Evolutionary conservation across 2,113 vertebrate genomes (phyloP).

Genomic region (Nothocercus nigrocapillus): DNA sequence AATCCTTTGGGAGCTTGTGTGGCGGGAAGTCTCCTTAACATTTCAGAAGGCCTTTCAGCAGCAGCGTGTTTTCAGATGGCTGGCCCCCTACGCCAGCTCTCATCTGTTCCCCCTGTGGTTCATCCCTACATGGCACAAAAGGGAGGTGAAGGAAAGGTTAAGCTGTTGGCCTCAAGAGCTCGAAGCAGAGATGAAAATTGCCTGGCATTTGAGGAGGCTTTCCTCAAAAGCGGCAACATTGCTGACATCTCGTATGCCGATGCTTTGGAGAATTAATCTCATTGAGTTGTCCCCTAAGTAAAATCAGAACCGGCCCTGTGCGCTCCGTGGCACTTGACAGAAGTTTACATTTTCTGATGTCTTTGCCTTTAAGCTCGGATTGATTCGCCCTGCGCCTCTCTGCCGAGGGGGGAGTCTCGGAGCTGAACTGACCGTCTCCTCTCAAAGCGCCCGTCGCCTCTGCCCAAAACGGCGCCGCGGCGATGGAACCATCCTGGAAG

Average conservation of each 20-base stretch:
- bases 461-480: constrained; percentile 69
- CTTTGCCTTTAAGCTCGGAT: not conserved
- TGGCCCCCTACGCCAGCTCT: constrained; percentile 10
- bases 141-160: constrained; percentile 54
- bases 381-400: constrained; percentile 7
- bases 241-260: rapidly evolving
- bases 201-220: not conserved
- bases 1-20: not conserved
- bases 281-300: not conserved
- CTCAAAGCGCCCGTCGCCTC: constrained; percentile 12
- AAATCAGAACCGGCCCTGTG: rapidly evolving
- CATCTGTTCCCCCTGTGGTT: constrained; percentile 4
- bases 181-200: constrained; percentile 63
- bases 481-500: not conserved
- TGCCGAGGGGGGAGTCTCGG: not conserved
- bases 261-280: not conserved
- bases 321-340: not conserved
- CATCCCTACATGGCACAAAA: not conserved
- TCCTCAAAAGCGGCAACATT: not conserved
- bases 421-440: constrained; percentile 31
- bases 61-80: constrained; percentile 26
- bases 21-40: not conserved
- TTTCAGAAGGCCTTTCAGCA: constrained; percentile 34
- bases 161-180: constrained; percentile 66
- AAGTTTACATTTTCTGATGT: rapidly evolving